Evolutionary conservation across 1,140 invertebrate species (phyloP), one percentile per base, ranked within the genome.

Genomic region (Drosophila orosa): DNA sequence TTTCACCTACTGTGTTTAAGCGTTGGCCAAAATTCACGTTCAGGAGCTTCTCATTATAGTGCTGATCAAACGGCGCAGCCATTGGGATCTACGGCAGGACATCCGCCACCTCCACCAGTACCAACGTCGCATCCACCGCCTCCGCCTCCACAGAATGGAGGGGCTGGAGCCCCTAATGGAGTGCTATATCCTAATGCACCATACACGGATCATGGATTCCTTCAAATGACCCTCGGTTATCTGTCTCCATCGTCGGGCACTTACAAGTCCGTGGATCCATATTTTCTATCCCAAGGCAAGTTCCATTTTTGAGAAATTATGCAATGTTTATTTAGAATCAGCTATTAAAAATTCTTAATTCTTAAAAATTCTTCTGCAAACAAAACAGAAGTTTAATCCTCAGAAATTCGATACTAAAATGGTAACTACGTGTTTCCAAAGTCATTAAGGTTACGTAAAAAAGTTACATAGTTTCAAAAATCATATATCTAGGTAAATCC

Each of bases 41-140:
- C 52, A 7, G 50, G 52, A 58, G 25, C 33, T 31, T 71, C 42
- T 37, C 25, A 37, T 6, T 71, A 71, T 29, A 31, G 31, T 24
- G 24, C 19, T n/a, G 67, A 71, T n/a, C 33, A 44, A 29, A 24
- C 35, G 17, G 22, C 27, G 12, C 67, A 47, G 33, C 42, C 37
- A 37, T 17, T 65, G 42, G 67, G 63, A 47, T 69, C 67, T 31
- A 33, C 40, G 63, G 19, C 62, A 25, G 67, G 33, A 45, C 67
- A 45, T 87, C 91, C 62, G n/a, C 47, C 59, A 52, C 60, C 62
- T 87, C 92, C 54, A 78, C 90, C 62, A 80, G 92, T 54, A 92
- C 93, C 72, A 95, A 95, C 2, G 95, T 96, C 13, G 96, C 96
- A 92, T 93, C 97, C 65, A 96, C 97, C 76, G 95, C 33, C 92